Evolutionary conservation across 2,113 vertebrate species (phyloP).

Genomic region (Xiphias gladius): DNA sequence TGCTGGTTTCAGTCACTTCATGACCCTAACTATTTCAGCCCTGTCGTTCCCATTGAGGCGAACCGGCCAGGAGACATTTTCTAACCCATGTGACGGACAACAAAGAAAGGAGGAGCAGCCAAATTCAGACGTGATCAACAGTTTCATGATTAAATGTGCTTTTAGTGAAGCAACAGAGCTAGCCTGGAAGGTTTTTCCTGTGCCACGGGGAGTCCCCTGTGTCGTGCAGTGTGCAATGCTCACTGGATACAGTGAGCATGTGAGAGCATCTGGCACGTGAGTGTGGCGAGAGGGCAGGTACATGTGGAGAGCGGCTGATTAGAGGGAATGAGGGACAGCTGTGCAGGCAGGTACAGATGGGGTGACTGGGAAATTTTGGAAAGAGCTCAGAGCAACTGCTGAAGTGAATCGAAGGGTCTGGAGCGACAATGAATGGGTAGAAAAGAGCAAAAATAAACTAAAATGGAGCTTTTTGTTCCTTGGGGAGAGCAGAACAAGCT

Average conservation of each 20-base stretch:
- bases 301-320: background rate
- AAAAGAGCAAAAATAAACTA: no score
- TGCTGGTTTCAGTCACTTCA: background rate
- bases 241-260: no score
- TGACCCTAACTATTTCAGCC: background rate
- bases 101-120: background rate
- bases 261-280: no score
- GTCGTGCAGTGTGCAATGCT: no score
- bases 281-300: background rate
- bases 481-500: no score
- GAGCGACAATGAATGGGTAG: background rate
- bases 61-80: background rate
- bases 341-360: constrained; percentile 3
- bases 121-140: no score
- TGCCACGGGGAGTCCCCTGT: no score
- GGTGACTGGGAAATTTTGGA: background rate
- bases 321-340: background rate
- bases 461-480: no score
- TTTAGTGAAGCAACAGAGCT: no score
- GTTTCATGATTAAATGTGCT: background rate
- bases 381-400: no score
- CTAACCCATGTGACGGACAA: background rate
- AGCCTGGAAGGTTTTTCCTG: no score
- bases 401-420: background rate
- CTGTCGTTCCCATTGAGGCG: background rate